These are phyloP conservation scores for Cenopis cana DNA, from an alignment of 2,888 invertebrate genomes.

Conservation along the genomic window DNA sequence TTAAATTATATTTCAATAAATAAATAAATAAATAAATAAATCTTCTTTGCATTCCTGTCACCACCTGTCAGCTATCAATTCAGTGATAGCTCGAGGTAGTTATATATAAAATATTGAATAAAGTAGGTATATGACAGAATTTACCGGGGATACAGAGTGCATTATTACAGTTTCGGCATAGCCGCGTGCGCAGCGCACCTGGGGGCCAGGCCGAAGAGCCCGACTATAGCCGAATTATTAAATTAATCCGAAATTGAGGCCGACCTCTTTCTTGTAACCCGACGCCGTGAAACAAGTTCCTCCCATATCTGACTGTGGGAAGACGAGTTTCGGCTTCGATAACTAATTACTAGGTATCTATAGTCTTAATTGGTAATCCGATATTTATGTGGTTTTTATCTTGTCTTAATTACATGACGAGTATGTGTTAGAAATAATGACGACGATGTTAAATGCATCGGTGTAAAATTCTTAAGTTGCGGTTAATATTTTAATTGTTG, in stretches of 20 bases:
- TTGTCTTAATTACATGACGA: conserved; percentile 37
- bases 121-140: no score
- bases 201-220: conserved; percentile 69
- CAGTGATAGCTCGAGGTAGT: no score
- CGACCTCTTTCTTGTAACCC: conserved; percentile 73
- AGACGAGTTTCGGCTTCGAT: conserved; percentile 58
- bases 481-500: background rate
- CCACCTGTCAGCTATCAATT: no score
- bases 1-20: no score
- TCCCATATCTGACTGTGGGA: conserved; percentile 56
- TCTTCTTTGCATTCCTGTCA: no score
- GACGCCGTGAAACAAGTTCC: conserved; percentile 66
- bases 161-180: conserved; percentile 28
- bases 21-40: no score
- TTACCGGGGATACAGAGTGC: no score
- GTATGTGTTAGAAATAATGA: conserved; percentile 29
- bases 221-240: conserved; percentile 73
- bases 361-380: conserved; percentile 62
- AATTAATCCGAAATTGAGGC: conserved; percentile 68
- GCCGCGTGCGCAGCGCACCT: conserved; percentile 59
- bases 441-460: conserved; percentile 43
- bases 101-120: no score
- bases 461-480: conserved; percentile 42
- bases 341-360: conserved; percentile 58
- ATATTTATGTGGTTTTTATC: conserved; percentile 51